Conservation (phyloP, 2,113 vertebrate genomes). For the Rhinoptilus africanus region DNA sequence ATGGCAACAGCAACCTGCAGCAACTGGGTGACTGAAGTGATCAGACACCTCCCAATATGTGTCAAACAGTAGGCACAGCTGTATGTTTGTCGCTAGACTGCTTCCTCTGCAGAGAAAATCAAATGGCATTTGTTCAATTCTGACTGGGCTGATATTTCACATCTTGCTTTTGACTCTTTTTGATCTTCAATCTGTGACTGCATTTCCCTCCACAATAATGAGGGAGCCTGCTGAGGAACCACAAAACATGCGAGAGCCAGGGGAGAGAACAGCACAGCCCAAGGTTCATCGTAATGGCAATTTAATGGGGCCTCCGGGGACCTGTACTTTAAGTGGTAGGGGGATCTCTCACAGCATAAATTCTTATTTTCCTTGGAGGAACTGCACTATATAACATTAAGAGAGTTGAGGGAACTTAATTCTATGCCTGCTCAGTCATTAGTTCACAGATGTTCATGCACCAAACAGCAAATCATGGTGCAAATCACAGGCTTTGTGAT, state of each 20-base stretch:
- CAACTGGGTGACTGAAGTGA: neutral
- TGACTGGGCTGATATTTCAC: neutral
- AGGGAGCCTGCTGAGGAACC: neutral
- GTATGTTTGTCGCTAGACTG: neutral
- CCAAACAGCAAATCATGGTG: neutral
- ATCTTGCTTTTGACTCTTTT: neutral
- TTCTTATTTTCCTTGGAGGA: constrained; percentile 26
- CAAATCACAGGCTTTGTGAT: neutral
- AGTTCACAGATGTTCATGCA: neutral
- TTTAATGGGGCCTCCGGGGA: constrained; percentile 43
- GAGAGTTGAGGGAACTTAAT: neutral
- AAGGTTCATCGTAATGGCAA: neutral
- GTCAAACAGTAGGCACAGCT: constrained; percentile 1
- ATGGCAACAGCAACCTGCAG: neutral
- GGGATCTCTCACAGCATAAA: constrained; percentile 17
- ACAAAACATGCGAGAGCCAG: neutral
- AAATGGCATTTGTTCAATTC: neutral
- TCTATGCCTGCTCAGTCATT: neutral
- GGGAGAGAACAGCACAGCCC: neutral
- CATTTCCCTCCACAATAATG: neutral
- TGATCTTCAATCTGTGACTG: constrained; percentile 7
- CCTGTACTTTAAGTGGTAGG: neutral
- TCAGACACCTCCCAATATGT: neutral
- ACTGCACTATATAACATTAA: neutral
- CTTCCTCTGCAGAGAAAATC: constrained; percentile 23